phyloP scores from a whole-genome alignment of 2,797 vertebrate species.

The Lacerta bilineata region DNA sequence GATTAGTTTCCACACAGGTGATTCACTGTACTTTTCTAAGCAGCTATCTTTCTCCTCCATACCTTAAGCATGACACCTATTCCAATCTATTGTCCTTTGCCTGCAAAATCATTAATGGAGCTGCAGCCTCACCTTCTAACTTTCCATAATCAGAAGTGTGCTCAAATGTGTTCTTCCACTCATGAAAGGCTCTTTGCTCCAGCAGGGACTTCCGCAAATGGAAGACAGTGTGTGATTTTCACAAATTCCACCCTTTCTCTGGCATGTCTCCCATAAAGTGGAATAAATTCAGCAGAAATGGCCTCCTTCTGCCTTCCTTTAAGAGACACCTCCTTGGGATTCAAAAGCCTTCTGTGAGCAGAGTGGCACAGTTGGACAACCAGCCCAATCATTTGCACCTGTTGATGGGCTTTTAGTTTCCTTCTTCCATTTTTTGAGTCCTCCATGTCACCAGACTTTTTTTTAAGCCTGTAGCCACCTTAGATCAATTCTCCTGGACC shows the following conservation, averaged over 20 bases:
- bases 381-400: background rate
- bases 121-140: background rate
- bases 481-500: background rate
- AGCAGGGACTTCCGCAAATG: background rate
- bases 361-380: background rate
- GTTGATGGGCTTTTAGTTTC: background rate
- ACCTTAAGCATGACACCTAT: background rate
- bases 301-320: background rate
- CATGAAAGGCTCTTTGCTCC: background rate
- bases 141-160: background rate
- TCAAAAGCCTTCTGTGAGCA: background rate
- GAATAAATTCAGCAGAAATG: background rate
- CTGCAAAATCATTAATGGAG: background rate
- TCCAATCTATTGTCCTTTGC: background rate
- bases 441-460: background rate
- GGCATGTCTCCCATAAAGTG: background rate
- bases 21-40: background rate
- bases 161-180: background rate
- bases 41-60: background rate
- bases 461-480: background rate
- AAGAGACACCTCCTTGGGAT: background rate
- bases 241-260: background rate
- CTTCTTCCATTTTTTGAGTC: too few relatives aligned
- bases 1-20: background rate
- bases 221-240: background rate